Percentiles rank a stretch among this genome's conserved stretches.
These are phyloP conservation scores for Porites australiensis DNA, from an alignment of 64 coral and sea anemone species.

Conservation along the genomic window DNA sequence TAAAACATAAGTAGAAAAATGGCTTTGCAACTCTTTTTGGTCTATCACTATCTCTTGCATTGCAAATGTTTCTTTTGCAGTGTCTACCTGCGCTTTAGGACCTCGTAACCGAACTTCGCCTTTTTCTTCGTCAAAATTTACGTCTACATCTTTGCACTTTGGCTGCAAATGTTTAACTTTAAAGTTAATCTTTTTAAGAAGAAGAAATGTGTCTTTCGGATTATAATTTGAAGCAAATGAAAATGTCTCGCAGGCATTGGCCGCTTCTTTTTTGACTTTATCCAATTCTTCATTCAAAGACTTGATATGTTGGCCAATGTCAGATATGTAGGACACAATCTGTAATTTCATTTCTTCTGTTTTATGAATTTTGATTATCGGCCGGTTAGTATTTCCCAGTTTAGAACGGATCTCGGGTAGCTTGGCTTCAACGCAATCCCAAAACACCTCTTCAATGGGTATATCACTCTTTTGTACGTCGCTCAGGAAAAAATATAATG, in stretches of 20 bases:
- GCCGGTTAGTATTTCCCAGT: neutral
- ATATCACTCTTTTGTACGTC: neutral
- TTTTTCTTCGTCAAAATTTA: neutral
- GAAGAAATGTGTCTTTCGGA: neutral
- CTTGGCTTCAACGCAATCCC: neutral
- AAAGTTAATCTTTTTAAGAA: slow-evolving; percentile 6
- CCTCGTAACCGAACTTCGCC: neutral
- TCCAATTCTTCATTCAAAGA: neutral
- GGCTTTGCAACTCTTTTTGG: neutral
- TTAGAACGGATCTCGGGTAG: neutral
- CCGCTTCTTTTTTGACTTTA: neutral
- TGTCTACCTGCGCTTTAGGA: neutral
- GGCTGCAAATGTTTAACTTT: neutral
- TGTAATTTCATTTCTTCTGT: neutral
- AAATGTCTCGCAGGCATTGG: neutral
- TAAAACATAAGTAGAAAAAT: neutral
- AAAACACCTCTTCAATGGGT: neutral
- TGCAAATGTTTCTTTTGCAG: neutral
- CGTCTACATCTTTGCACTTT: neutral
- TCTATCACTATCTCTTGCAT: too few species aligned
- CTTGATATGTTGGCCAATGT: neutral
- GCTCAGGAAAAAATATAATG: neutral
- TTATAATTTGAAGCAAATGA: neutral
- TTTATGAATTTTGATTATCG: neutral
- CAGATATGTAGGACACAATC: neutral